These are phyloP conservation scores for Chamaetylas fuelleborni DNA, from an alignment of 2,113 vertebrate species.

Conservation along the genomic window DNA sequence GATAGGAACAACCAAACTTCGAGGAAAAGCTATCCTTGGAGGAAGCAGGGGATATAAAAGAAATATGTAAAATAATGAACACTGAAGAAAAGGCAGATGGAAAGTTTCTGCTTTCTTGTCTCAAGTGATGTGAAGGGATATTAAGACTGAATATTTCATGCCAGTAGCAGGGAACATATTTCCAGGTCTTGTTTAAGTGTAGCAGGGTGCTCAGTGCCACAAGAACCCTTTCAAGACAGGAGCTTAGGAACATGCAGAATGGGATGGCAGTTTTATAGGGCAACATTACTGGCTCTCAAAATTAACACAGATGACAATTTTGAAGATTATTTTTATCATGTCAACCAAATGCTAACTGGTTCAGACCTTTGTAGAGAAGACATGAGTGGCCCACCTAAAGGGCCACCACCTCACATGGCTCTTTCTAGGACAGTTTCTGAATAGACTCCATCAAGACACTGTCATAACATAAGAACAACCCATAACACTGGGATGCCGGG, in stretches of 20 bases:
- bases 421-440: not conserved
- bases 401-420: not conserved
- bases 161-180: not conserved
- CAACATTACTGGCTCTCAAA: not conserved
- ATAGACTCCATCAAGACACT: not conserved
- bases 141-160: conserved; percentile 40
- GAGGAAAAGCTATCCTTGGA: not conserved
- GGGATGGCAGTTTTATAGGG: not conserved
- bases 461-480: not conserved
- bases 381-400: not conserved
- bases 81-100: not conserved
- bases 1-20: not conserved
- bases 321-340: not conserved
- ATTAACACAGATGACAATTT: not conserved
- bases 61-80: not conserved
- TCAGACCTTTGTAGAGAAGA: not conserved
- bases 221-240: not conserved
- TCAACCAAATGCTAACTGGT: not conserved
- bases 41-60: not conserved
- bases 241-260: not conserved
- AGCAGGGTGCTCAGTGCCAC: not conserved
- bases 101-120: not conserved
- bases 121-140: not conserved
- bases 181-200: not conserved
- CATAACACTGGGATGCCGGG: not conserved